Base-by-base conservation (phyloP, 2,888 invertebrate species). In the Hofmannophila pseudospretella region DNA sequence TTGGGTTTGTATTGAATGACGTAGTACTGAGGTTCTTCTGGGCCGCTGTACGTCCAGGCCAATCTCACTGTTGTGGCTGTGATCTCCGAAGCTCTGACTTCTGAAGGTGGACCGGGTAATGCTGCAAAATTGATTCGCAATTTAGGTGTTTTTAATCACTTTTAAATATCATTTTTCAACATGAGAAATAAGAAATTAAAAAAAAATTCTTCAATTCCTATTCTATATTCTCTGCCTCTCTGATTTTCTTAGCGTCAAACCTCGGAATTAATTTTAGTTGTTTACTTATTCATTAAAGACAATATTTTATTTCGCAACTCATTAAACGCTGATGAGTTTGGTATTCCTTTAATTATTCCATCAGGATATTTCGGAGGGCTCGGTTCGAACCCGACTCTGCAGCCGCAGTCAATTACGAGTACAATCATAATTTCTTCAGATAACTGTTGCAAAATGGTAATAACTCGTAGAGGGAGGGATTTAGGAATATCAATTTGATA, bases 1-100 rank as follows among this genome's bases (percentile, higher is more conserved):
- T 96, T 97, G 30, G 96, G 96, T 75, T 97, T 97, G 89, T 97
- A 98, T 79, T 97, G 96, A 61, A 99, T 96, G 52, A 97, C 95
- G 85, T 97, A 99, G 76, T 97, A 97, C 62, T 94, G 94, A n/a
- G 97, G 90, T 60, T 97, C 96, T 64, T 95, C 95, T 1, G 94
- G 91, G 8, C 93, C 93, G 58, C 93, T 94, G 81, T 96, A 96
- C 0, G 95, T 93, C 99, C 99, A 99, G 8, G 94, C 92, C 40
- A 99, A 88, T 36, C 96, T 91, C 13, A 99, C 96, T 1, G 97
- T 95, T 11, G 96, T 95, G 4, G 98, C 95, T 2, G 97, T 97
- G 53, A 98, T 94, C 74, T 98, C 98, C 1, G 96, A 96, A 16
- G 96, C 94, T 58, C 93, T 90, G 28, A 99, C 94, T 72, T 95